These are phyloP conservation scores for Mycalesis mineus DNA, from an alignment of 2,888 invertebrate genomes.

Conservation along the genomic window DNA sequence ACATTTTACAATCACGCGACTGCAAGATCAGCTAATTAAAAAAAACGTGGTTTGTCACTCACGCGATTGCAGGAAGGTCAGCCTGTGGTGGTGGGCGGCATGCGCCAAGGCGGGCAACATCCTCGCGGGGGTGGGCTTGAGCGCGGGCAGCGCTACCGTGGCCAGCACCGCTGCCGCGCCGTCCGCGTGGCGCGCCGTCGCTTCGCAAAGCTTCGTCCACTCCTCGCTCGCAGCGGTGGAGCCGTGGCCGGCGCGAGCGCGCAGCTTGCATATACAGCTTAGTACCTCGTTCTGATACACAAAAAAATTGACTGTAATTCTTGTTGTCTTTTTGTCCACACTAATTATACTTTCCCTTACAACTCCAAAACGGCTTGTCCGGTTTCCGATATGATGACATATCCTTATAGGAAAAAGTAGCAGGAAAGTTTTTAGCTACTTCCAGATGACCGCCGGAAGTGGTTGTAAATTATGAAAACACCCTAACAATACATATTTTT, in stretches of 20 bases:
- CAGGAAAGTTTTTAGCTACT: too few relatives aligned
- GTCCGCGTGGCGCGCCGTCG: slow-evolving; percentile 38
- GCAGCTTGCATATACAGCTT: slow-evolving; percentile 42
- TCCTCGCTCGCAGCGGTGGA: slow-evolving; percentile 20
- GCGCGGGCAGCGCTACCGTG: slow-evolving; percentile 32
- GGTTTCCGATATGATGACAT: too few relatives aligned
- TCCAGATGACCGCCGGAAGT: too few relatives aligned
- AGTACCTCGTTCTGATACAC: slow-evolving; percentile 50
- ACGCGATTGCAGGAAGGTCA: slow-evolving; percentile 54
- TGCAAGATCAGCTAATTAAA: not conserved
- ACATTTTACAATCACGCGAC: too few relatives aligned
- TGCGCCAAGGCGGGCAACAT: slow-evolving; percentile 60
- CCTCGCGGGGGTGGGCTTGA: slow-evolving; percentile 39
- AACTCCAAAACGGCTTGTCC: too few relatives aligned
- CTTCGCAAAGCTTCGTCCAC: slow-evolving; percentile 41
- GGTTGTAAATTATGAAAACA: too few relatives aligned
- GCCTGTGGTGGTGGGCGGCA: slow-evolving; percentile 54
- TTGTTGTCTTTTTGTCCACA: too few relatives aligned
- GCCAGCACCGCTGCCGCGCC: slow-evolving; percentile 45
- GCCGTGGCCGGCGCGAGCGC: slow-evolving; percentile 36
- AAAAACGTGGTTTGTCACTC: slow-evolving; percentile 27
- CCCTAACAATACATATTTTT: too few relatives aligned
- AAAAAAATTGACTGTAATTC: too few relatives aligned
- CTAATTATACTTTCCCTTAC: too few relatives aligned
- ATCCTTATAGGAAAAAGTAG: too few relatives aligned